Base-by-base conservation (phyloP, 2,113 vertebrate species). In the Notiomystis cincta region DNA sequence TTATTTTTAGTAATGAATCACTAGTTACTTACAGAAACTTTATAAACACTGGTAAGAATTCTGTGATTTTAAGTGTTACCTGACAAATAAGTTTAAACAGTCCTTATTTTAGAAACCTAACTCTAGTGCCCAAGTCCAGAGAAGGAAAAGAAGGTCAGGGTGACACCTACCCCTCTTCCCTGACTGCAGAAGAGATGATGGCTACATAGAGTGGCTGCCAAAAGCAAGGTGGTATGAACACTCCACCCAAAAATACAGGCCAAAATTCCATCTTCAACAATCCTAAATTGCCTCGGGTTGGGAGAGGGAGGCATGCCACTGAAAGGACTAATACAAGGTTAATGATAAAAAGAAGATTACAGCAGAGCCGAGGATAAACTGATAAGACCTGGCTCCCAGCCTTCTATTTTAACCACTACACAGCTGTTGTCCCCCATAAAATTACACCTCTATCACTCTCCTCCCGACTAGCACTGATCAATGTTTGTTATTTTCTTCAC, bases 301-400 rank as follows among this genome's bases (percentile, higher is more conserved):
- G 53, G 76, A 48, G 72, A 90, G 91, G 79, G 50, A 95, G 45
- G 53, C 53, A 89, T 89, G 61, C 72, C 86, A 75, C 51, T 87
- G 56, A 70, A 89, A 93, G 60, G 85, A 96, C 82, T 93, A 84
- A 78, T 17, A 35, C 79, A 87, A 94, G 85, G 85, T 78, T 92
- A 94, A 86, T 92, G 96, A 95, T 90, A 95, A 95, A 90, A 72
- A 95, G 64, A 90, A 89, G 93, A 89, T 90, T 75, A 83, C 56
- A 91, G 79, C 60, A 92, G 72, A 93, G 93, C 35, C 0, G 2
- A 93, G 88, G 92, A 95, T 95, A 96, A 96, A 96, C 60, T 83
- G 85, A 11, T 93, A 92, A 96, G 69, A 90, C 69, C 48, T 93
- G 90, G 56, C 57, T 48, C 82, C 72, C 37, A 83, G 79, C 82